Evolutionary conservation across 2,888 invertebrate species (phyloP).

Genomic region (Ennomos fuscantarius): DNA sequence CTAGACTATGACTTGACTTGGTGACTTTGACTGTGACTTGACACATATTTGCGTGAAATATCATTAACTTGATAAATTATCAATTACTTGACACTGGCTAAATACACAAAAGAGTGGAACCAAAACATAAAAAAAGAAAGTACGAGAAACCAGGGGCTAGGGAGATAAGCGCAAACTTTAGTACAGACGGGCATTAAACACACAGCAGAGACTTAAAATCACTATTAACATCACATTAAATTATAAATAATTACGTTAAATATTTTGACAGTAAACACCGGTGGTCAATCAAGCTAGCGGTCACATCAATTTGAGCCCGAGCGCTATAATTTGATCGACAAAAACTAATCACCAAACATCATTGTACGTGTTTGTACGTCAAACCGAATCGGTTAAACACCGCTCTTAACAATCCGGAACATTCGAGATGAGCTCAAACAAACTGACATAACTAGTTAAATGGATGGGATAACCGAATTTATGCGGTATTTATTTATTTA

Average conservation of each 20-base stretch:
- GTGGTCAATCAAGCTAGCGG: slow-evolving; percentile 32
- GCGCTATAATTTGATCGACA: slow-evolving; percentile 46
- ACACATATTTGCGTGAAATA: no score
- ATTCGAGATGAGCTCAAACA: slow-evolving; percentile 46
- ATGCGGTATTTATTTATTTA: no score
- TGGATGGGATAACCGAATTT: neutral
- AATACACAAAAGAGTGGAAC: no score
- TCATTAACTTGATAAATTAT: no score
- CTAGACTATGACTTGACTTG: no score
- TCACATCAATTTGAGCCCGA: slow-evolving; percentile 40
- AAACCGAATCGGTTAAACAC: slow-evolving; percentile 53
- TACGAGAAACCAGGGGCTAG: no score
- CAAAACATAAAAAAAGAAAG: no score
- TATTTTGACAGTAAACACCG: slow-evolving; percentile 20
- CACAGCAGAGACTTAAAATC: no score
- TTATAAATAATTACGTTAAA: slow-evolving; percentile 6
- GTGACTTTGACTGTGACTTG: no score
- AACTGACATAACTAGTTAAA: slow-evolving; percentile 30
- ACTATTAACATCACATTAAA: neutral
- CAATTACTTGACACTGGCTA: no score
- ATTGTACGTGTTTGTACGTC: slow-evolving; percentile 51
- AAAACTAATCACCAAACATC: slow-evolving; percentile 59
- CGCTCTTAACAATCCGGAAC: slow-evolving; percentile 51
- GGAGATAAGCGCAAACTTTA: no score
- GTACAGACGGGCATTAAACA: no score